Base-by-base conservation (phyloP, 1,140 invertebrate genomes). In the Hylaeus anthracinus region DNA sequence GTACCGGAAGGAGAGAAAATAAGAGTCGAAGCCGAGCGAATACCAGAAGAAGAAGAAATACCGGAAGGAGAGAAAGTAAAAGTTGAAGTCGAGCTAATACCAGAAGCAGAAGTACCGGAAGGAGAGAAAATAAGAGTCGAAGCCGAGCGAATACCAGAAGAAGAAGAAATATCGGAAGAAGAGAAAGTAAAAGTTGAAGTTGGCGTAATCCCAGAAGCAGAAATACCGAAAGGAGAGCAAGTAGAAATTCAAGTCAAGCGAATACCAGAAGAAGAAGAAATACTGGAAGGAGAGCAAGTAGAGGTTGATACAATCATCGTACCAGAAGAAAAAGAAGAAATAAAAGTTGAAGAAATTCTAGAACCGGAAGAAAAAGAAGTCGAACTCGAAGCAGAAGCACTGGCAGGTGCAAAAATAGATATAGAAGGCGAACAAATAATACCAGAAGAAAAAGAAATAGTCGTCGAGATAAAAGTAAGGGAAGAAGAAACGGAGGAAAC, bases 1-100 rank as follows among this genome's bases (percentile, higher is more conserved):
- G 14, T 45, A 15, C 51, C 51, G 5, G 26, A 79, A 51, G 12
- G 76, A 75, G 65, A 51, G 9, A 26, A 81, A 53, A n/a, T 56
- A 71, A 4, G 37, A 64, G 61, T 53, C 26, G 43, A 10, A 8
- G 12, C 71, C 9, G 37, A 81, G 71, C 15, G 41, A 39, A 3
- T 56, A 39, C 48, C 65, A 6, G 14, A 65, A 65, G 8, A 37
- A 48, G 53, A 66, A 58, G 61, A 70, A 26, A 45, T 26, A 48
- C 45, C 45, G 6, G 9, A 39, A 53, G 14, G 15, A 53, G 64
- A 26, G 26, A 15, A 51, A 45, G 15, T 48, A 14, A 26, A 56
- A 9, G 64, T 26, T 66, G 37, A 65, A 71, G 37, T 5, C 9
- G 1, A 70, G 14, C 26, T 45, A 39, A 39, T 41, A 10, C 48